A percentile compares a stretch with the other conserved stretches of the same genome.
Conservation (phyloP, 1,140 invertebrate species). For the Neotoxoptera formosana region DNA sequence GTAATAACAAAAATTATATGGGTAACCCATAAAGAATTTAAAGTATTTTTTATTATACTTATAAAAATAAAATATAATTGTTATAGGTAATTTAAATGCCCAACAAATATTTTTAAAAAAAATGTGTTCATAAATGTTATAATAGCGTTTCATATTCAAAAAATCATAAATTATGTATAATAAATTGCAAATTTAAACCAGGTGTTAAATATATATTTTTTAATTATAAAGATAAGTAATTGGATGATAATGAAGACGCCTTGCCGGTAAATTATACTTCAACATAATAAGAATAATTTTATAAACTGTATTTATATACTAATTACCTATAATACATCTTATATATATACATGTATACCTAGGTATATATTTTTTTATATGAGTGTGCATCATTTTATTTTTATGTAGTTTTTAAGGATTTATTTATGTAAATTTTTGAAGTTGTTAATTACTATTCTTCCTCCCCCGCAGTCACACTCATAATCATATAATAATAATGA, state of each 20-base stretch:
- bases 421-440: background rate
- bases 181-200: background rate
- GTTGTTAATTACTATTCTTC: background rate
- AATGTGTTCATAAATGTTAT: background rate
- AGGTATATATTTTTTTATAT: background rate
- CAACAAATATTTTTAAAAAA: background rate
- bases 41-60: background rate
- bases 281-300: background rate
- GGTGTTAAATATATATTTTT: background rate
- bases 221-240: slow-evolving; percentile 8
- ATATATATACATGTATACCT: background rate
- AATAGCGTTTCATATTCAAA: background rate
- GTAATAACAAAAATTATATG: background rate
- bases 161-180: background rate
- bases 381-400: background rate
- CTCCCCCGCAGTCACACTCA: no score
- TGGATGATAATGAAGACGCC: background rate
- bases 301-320: background rate
- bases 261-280: background rate
- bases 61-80: background rate
- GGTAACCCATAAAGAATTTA: no score
- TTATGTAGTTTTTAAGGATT: slow-evolving; percentile 1
- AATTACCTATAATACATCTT: background rate
- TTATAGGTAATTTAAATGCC: background rate
- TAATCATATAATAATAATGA: background rate